Conservation (phyloP, 1,140 invertebrate genomes). For the Drosophila carrolli region DNA sequence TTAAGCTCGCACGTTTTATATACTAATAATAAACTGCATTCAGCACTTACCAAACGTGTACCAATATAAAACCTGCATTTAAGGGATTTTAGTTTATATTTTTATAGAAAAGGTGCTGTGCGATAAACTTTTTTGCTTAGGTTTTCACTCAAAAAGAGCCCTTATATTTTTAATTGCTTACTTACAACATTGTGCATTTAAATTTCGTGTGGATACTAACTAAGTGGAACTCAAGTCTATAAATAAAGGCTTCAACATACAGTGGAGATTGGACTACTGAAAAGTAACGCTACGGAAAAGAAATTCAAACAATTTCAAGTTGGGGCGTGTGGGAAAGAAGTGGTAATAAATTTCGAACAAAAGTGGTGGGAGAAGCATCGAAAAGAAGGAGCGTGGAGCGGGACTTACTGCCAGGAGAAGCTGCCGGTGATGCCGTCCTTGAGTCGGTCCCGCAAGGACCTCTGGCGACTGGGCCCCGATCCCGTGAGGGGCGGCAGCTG, state of each 20-base stretch:
- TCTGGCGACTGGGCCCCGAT: slow-evolving; percentile 87
- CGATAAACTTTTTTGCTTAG: background rate
- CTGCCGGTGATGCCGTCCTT: slow-evolving; percentile 90
- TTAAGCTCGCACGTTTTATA: no score
- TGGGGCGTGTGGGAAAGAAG: slow-evolving; percentile 10
- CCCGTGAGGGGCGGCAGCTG: slow-evolving; percentile 84
- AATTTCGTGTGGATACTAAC: slow-evolving; percentile 28
- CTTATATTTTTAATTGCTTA: slow-evolving; percentile 6
- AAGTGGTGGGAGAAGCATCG: slow-evolving; percentile 52
- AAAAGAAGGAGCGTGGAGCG: slow-evolving; percentile 27
- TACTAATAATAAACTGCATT: background rate
- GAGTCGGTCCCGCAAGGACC: slow-evolving; percentile 89
- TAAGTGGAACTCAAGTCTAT: slow-evolving; percentile 37
- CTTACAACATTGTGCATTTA: slow-evolving; percentile 32
- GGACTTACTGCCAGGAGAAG: slow-evolving; percentile 91
- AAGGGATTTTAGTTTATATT: background rate
- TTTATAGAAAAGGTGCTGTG: slow-evolving; percentile 32
- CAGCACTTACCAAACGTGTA: slow-evolving; percentile 38
- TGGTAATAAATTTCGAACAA: slow-evolving; percentile 31
- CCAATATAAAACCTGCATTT: slow-evolving; percentile 8
- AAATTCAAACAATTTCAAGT: slow-evolving; percentile 16
- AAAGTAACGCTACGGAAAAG: slow-evolving; percentile 32
- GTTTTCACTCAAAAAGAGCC: background rate
- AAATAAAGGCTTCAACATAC: slow-evolving; percentile 20
- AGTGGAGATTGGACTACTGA: slow-evolving; percentile 41